Evolutionary conservation across 2,888 invertebrate genomes (phyloP).

Genomic region (Elegia similella): DNA sequence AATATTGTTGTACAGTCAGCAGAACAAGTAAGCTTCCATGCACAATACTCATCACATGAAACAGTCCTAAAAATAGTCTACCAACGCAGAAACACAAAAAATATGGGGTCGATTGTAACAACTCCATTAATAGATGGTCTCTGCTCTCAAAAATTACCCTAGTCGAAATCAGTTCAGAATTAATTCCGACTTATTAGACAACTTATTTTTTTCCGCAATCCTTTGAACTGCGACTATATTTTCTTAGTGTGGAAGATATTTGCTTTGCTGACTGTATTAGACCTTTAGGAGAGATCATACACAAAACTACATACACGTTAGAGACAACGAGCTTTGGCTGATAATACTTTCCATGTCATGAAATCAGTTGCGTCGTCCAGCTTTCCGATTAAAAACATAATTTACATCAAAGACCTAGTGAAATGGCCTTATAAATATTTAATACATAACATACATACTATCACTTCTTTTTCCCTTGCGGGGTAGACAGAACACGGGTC

Average conservation of each 20-base stretch:
- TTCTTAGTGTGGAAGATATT: neutral
- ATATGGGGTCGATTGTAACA: too few relatives aligned
- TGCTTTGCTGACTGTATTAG: neutral
- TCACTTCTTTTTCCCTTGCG: too few relatives aligned
- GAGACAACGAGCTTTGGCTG: constrained; percentile 27
- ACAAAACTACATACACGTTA: constrained; percentile 14
- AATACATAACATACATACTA: too few relatives aligned
- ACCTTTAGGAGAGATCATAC: constrained; percentile 21
- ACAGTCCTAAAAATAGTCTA: too few relatives aligned
- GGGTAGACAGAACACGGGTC: too few relatives aligned
- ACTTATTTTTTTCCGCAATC: too few relatives aligned
- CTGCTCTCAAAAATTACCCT: too few relatives aligned
- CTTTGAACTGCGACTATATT: neutral
- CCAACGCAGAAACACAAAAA: too few relatives aligned
- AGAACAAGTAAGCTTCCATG: neutral
- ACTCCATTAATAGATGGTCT: too few relatives aligned
- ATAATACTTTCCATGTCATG: constrained; percentile 25
- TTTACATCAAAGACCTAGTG: constrained; percentile 1
- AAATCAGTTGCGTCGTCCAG: neutral
- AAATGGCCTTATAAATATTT: neutral
- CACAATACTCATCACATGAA: too few relatives aligned
- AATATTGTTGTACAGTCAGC: constrained; percentile 12
- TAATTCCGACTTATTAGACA: too few relatives aligned
- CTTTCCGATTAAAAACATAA: constrained; percentile 2
- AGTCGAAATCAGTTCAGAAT: too few relatives aligned